phyloP scores from a whole-genome alignment of 2,888 invertebrate species.

The Blastobasis lacticolella region DNA sequence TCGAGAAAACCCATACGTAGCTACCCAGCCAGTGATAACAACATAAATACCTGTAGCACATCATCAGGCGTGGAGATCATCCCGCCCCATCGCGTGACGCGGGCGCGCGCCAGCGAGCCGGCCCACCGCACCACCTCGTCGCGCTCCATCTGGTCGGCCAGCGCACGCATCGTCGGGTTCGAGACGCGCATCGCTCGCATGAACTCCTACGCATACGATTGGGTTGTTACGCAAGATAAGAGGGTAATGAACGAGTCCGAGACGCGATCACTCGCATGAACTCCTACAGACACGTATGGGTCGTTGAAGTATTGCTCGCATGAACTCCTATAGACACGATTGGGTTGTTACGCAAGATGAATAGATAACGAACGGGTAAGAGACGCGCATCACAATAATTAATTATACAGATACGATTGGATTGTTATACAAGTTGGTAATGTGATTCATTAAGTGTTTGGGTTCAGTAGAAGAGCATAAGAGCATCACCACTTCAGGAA shows the following conservation, averaged over 20 bases:
- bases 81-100: constrained; percentile 97
- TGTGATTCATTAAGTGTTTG: too few species aligned
- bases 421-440: too few species aligned
- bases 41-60: constrained; percentile 79
- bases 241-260: too few species aligned
- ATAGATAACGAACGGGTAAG: too few species aligned
- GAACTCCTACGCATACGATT: constrained; percentile 77
- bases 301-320: constrained; percentile 83
- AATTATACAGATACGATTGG: constrained; percentile 75
- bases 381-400: constrained; percentile 86
- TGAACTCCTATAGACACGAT: constrained; percentile 79
- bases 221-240: too few species aligned
- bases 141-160: constrained; percentile 95
- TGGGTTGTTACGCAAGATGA: too few species aligned
- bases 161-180: constrained; percentile 92
- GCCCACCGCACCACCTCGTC: constrained; percentile 95
- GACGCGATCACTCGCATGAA: constrained; percentile 95
- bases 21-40: not conserved
- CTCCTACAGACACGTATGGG: constrained; percentile 67
- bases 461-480: too few species aligned
- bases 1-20: too few species aligned
- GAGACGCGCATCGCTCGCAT: constrained; percentile 94
- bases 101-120: constrained; percentile 83
- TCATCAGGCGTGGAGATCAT: constrained; percentile 99
- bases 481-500: too few species aligned